Conservation (phyloP, 37 sponge, comb jelly and placozoan genomes). For the Ianthella basta region DNA sequence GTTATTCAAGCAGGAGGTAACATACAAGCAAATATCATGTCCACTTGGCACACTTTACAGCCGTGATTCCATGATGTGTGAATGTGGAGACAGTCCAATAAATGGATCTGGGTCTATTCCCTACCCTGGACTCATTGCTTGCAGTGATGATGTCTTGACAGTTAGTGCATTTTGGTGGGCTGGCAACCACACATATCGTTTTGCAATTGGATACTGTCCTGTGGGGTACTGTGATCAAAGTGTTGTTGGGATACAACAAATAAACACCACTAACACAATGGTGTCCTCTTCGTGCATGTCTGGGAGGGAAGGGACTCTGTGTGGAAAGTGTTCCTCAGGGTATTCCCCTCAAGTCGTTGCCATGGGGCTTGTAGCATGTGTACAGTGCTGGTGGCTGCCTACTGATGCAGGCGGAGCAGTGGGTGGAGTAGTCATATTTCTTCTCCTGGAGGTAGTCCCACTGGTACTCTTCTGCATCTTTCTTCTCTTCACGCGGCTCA, state of each 20-base stretch:
- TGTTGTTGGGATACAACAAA: too few relatives aligned
- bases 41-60: not conserved
- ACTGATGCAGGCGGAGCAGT: not conserved
- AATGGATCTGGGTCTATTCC: not conserved
- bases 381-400: conserved; percentile 21
- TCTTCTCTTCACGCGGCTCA: conserved; percentile 43
- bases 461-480: conserved; percentile 39
- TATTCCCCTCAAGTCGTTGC: conserved; percentile 36
- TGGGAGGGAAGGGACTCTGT: conserved; percentile 10
- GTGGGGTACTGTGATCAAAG: not conserved
- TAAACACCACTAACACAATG: not conserved
- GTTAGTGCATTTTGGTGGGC: not conserved
- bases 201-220: conserved; percentile 18
- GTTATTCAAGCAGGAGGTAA: not conserved
- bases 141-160: not conserved
- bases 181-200: not conserved
- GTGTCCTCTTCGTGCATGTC: not conserved
- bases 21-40: not conserved
- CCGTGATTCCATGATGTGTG: not conserved
- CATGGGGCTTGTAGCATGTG: conserved; percentile 12
- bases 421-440: conserved; percentile 39
- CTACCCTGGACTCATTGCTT: not conserved
- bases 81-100: not conserved
- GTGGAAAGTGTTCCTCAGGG: conserved; percentile 11
- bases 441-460: conserved; percentile 32